A percentile compares a stretch with the other conserved stretches of the same genome.
Evolutionary conservation across 2,113 vertebrate genomes (phyloP).

Genomic region (Lycocorax pyrrhopterus): DNA sequence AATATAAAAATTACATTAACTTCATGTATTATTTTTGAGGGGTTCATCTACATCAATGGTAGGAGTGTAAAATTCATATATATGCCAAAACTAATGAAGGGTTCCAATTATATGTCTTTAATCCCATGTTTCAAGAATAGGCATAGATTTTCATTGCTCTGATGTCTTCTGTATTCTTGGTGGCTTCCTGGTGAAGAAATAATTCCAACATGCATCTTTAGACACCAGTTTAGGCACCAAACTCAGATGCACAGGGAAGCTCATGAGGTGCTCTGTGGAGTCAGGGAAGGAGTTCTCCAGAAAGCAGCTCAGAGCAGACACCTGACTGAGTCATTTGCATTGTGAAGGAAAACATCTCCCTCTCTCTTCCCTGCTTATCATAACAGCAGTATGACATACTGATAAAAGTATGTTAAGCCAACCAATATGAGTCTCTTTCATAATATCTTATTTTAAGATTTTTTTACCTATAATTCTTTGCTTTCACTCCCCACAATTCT

Average conservation of each 20-base stretch:
- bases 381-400: not conserved
- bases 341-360: not conserved
- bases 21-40: not conserved
- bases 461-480: not conserved
- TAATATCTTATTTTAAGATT: not conserved
- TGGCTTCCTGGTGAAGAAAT: not conserved
- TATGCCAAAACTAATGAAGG: not conserved
- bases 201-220: not conserved
- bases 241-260: not conserved
- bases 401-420: not conserved
- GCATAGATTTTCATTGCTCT: not conserved
- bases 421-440: not conserved
- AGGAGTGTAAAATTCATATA: not conserved
- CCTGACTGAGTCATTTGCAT: not conserved
- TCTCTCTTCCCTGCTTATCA: not conserved
- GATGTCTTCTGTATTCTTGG: not conserved
- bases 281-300: not conserved
- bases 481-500: not conserved
- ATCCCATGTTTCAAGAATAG: not conserved
- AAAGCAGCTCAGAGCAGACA: not conserved
- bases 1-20: not conserved
- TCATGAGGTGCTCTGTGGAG: not conserved
- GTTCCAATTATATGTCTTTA: not conserved
- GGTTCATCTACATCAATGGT: not conserved
- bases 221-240: not conserved